Base-by-base conservation (phyloP, 2,113 vertebrate genomes). In the Prochilodus magdalenae region DNA sequence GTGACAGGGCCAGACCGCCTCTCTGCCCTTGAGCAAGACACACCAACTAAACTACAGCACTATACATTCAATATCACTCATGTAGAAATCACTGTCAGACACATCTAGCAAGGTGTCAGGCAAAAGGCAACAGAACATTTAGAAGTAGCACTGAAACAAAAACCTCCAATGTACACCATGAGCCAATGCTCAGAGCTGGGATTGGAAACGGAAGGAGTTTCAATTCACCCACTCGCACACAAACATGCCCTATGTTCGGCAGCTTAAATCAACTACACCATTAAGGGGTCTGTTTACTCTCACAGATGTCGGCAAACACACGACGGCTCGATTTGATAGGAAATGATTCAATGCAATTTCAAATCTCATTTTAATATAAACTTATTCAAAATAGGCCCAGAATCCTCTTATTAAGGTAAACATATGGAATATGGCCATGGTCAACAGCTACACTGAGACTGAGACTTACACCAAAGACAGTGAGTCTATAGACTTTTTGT, bases 1-100 rank as follows among this genome's bases (percentile, higher is more conserved):
- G 53, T 77, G 74, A 86, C 59, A 33, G 74, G 65, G 40, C 26
- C 62, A 44, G 75, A 78, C 79, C 63, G 70, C 70, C 80, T 69
- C 73, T 18, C 73, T 84, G 82, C 82, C 85, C 82, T 81, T 84
- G 40, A 84, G 85, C 74, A 30, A 78, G 27, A 74, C 70, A 84
- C 73, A 44, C 75, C 73, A 59, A 59, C 73, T 29, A 86, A 79
- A 79, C 72, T 75, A 76, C 79, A 83, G 73, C 77, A 67, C 82
- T 73, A 67, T 65, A 86, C 75, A 67, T 77, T 86, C 51, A 77
- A 65, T 80, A 66, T 69, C 14, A 36, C 80, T 49, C 62, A 69
- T 66, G 78, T 62, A 80, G 33, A 75, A 73, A 83, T 80, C 59
- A 75, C 44, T 20, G 71, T 79, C 55, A n/a, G 74, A 36, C 57